Conservation (phyloP, 2,888 invertebrate species). For the Pristionchus japonicus region DNA sequence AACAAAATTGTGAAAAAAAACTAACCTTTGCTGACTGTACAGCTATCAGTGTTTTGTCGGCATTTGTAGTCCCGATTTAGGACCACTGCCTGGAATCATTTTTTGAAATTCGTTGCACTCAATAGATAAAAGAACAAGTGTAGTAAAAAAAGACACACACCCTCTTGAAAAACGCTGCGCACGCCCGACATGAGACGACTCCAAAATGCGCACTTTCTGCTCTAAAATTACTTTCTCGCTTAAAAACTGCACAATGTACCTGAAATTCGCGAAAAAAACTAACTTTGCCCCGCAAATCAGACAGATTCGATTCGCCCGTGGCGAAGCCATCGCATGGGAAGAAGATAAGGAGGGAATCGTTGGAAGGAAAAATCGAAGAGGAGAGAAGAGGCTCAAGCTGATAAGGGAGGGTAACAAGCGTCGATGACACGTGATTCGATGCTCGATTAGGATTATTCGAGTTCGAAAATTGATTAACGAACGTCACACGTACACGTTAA, state of each 20-base stretch:
- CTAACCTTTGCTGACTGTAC: background rate
- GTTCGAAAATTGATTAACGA: too few species aligned
- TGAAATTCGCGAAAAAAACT: background rate
- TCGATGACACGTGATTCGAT: background rate
- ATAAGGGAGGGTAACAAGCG: background rate
- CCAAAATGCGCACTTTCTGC: background rate
- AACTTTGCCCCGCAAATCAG: background rate
- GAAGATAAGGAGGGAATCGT: background rate
- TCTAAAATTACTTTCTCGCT: too few species aligned
- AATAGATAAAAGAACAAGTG: background rate
- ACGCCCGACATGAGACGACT: background rate
- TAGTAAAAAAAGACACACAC: background rate
- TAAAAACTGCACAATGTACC: too few species aligned
- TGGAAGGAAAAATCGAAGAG: background rate
- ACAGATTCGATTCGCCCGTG: background rate
- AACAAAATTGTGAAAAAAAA: background rate
- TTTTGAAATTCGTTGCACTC: background rate
- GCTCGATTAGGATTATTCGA: background rate
- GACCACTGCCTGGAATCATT: background rate
- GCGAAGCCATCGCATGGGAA: background rate
- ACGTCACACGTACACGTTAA: too few species aligned
- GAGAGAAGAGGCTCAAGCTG: too few species aligned
- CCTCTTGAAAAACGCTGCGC: constrained; percentile 10
- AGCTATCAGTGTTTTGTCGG: background rate
- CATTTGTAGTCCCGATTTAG: background rate